These are phyloP conservation scores for Clarias macrocephalus DNA, from an alignment of 2,113 vertebrate genomes.

Conservation along the genomic window DNA sequence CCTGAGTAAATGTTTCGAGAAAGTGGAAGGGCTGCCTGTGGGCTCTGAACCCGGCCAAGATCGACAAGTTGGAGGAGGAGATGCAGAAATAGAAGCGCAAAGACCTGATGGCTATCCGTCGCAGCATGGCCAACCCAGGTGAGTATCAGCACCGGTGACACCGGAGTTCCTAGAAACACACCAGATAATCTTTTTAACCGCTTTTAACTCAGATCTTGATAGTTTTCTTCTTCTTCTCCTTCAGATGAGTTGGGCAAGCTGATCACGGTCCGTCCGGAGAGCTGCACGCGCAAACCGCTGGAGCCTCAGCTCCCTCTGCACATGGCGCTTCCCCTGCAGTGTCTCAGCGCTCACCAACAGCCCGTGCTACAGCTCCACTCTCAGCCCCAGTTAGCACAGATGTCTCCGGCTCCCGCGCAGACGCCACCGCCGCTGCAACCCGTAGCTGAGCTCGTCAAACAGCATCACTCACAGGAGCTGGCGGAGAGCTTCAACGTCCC, in stretches of 20 bases:
- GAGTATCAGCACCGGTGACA: slow-evolving; percentile 22
- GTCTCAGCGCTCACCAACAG: slow-evolving; percentile 81
- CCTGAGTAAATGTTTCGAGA: slow-evolving; percentile 97
- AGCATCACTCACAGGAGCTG: slow-evolving; percentile 63
- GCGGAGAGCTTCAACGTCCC: slow-evolving; percentile 79
- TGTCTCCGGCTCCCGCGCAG: slow-evolving; percentile 87
- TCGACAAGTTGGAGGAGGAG: slow-evolving; percentile 99
- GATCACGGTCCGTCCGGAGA: slow-evolving; percentile 92
- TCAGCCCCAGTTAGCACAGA: slow-evolving; percentile 80
- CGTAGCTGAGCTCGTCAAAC: slow-evolving; percentile 74
- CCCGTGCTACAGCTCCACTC: slow-evolving; percentile 84
- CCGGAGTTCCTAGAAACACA: too few relatives aligned
- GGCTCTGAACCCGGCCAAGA: slow-evolving; percentile 95
- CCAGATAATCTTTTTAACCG: too few relatives aligned
- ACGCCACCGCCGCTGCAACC: slow-evolving; percentile 88
- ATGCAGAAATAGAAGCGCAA: slow-evolving; percentile 99
- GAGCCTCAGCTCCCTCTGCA: slow-evolving; percentile 70
- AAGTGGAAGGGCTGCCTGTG: slow-evolving; percentile 96
- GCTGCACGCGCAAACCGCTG: slow-evolving; percentile 81
- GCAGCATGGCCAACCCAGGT: slow-evolving; percentile 98
- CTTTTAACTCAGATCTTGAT: too few relatives aligned
- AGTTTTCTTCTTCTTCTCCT: not conserved
- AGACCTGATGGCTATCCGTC: slow-evolving; percentile 91
- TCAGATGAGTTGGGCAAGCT: slow-evolving; percentile 96
- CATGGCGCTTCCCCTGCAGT: slow-evolving; percentile 85